A percentile compares a stretch with the other conserved stretches of the same genome.
These are phyloP conservation scores for Lonchura striata DNA, from an alignment of 2,113 vertebrate genomes.

Conservation along the genomic window DNA sequence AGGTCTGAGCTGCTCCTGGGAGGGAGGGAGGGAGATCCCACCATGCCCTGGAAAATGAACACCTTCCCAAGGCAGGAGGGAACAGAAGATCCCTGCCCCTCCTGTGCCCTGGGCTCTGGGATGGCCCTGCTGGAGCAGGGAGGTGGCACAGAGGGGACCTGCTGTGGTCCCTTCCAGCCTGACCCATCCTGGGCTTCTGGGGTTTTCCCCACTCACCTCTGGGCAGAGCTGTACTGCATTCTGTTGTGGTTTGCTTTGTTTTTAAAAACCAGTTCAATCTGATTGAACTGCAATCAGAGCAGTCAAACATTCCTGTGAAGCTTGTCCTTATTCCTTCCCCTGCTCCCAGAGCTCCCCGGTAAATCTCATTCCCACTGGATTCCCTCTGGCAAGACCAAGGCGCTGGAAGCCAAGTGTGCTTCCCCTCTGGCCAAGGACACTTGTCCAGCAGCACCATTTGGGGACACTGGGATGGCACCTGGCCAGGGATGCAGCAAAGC, in stretches of 20 bases:
- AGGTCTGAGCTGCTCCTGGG: not conserved
- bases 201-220: not conserved
- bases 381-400: not conserved
- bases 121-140: not conserved
- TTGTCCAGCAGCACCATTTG: not conserved
- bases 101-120: not conserved
- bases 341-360: not conserved
- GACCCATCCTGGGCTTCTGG: not conserved
- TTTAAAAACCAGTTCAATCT: too few relatives aligned
- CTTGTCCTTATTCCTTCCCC: not conserved
- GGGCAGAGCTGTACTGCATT: not conserved
- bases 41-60: not conserved
- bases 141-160: not conserved
- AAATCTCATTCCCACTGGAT: not conserved
- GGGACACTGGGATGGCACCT: not conserved
- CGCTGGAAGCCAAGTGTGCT: not conserved
- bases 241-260: not conserved
- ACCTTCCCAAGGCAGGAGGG: not conserved
- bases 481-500: conserved; percentile 21
- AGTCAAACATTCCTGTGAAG: accelerated
- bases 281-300: not conserved
- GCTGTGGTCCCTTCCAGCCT: not conserved
- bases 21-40: not conserved
- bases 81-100: not conserved
- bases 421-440: not conserved